Percentiles rank a stretch among this genome's conserved stretches.
Conservation (phyloP, 53 echinoderm and acorn worm genomes). For the Glandiceps talaboti region DNA sequence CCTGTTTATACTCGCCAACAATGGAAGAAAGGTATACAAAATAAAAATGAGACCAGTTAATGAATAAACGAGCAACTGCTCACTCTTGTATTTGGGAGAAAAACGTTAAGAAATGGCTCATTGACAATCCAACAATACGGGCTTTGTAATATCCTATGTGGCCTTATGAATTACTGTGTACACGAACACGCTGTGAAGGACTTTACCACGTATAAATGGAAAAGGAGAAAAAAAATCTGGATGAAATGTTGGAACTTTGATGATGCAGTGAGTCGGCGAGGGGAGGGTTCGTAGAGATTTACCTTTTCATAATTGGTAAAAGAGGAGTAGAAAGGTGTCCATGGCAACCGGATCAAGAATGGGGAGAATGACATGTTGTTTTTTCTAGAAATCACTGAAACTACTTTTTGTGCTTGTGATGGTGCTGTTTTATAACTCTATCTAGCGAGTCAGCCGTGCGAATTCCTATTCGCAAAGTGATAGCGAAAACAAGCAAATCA, state of each 20-base stretch:
- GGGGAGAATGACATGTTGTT: too few relatives aligned
- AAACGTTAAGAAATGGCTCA: neutral
- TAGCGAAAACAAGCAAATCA: too few relatives aligned
- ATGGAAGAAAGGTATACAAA: neutral
- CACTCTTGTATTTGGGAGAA: neutral
- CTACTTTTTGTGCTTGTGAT: too few relatives aligned
- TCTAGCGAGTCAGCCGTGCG: too few relatives aligned
- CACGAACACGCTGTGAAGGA: neutral
- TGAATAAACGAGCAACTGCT: neutral
- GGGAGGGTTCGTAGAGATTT: too few relatives aligned
- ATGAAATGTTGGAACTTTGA: neutral
- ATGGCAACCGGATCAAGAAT: neutral
- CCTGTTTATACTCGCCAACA: neutral
- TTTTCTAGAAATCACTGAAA: too few relatives aligned
- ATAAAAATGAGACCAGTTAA: neutral
- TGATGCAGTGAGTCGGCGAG: neutral
- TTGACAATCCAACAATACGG: neutral
- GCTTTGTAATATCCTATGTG: neutral
- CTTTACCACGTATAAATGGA: too few relatives aligned
- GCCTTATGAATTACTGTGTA: neutral
- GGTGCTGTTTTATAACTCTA: too few relatives aligned
- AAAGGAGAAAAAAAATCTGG: neutral
- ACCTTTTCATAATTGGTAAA: neutral
- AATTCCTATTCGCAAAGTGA: too few relatives aligned
- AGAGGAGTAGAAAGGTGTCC: neutral